Evolutionary conservation across 2,797 vertebrate genomes (phyloP), one percentile per base, ranked within the genome.

Genomic region (Ctenopoma multispine): DNA sequence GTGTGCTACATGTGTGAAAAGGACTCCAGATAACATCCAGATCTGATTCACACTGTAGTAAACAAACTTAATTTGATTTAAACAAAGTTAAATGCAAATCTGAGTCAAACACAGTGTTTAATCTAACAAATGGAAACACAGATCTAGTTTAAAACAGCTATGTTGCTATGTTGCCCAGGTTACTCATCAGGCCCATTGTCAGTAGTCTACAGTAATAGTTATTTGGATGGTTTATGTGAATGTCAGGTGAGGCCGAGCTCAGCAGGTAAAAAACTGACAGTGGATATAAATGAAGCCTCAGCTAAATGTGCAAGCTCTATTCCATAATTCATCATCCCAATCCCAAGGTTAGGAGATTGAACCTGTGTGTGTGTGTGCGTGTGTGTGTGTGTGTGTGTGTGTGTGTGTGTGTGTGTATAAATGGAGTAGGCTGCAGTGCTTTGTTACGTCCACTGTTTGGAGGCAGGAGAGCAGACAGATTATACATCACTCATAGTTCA

Each of bases 311-410:
- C 84, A 89, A 90, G 89, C 87, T 91, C 88, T 81, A 75, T 86
- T 80, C 85, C 77, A 86, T 88, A 82, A 87, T 85, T 78, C 76
- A 88, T 88, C 88, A 88, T 83, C 83, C 51, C 50, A 47, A 77
- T 75, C 87, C 74, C 36, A 36, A 36, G 34, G 34, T 36, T 5
- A 36, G 9, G n/a, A 82, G 82, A 87, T 83, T 81, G 82, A 84
- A 87, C 51, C 44, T 38, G 61, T 58, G 67, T 66, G 66, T 82
- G 69, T 36, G 4, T 36, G 34, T 36, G 34, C 2, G 8, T 6
- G 8, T 77, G 81, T 61, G 72, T 72, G 66, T 61, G 66, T 67
- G 83, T 72, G 73, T 69, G 71, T 64, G 68, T 69, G 83, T 78
- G 78, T 75, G 64, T 76, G 65, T 80, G 73, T 72, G 69, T 63